Percentiles rank a stretch among this genome's conserved stretches.
Conservation (phyloP, 2,888 invertebrate genomes). For the Petrolisthes cinctipes region DNA sequence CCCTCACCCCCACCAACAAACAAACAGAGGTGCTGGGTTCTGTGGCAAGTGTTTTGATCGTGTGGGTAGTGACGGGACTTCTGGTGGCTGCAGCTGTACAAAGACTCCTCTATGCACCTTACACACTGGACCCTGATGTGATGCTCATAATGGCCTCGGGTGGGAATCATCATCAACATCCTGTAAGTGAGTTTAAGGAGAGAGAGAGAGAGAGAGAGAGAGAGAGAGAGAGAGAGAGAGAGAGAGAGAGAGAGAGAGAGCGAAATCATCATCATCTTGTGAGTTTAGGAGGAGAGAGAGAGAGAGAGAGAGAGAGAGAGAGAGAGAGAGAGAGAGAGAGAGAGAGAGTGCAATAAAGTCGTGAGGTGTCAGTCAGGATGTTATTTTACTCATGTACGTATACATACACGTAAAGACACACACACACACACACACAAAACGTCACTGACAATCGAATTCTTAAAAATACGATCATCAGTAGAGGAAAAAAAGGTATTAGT, state of each 20-base stretch:
- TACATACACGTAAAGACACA: neutral
- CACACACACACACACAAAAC: neutral
- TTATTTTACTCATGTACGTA: neutral
- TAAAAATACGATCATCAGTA: no score
- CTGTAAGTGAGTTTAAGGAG: conserved; percentile 71
- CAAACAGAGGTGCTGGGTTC: conserved; percentile 79
- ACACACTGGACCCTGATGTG: conserved; percentile 79
- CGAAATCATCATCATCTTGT: no score
- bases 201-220: neutral
- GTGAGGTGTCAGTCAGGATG: no score
- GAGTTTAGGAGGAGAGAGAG: neutral
- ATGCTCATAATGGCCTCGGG: conserved; percentile 82
- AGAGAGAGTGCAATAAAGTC: neutral
- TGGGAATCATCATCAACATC: conserved; percentile 80
- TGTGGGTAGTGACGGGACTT: conserved; percentile 81
- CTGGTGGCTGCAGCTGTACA: conserved; percentile 79
- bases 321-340: no score
- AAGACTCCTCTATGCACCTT: conserved; percentile 76
- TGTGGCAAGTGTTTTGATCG: conserved; percentile 78
- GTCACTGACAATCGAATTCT: neutral
- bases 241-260: neutral
- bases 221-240: neutral
- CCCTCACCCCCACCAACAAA: neutral
- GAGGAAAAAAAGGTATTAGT: no score
- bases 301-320: no score